These are phyloP conservation scores for Platycheirus albimanus DNA, from an alignment of 2,888 invertebrate genomes.

Conservation along the genomic window DNA sequence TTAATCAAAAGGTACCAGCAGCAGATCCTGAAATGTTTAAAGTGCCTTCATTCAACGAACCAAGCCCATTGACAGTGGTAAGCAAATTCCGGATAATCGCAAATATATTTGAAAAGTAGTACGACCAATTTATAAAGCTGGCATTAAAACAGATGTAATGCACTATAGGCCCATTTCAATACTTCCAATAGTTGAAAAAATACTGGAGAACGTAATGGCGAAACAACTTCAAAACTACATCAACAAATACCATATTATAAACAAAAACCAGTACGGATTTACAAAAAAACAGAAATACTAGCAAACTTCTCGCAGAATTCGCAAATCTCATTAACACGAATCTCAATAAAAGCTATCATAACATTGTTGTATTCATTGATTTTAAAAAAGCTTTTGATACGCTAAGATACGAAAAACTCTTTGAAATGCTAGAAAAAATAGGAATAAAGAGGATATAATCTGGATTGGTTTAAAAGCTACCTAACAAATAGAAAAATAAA, in stretches of 20 bases:
- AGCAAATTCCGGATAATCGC: too few species aligned
- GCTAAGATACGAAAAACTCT: too few species aligned
- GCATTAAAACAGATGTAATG: neutral
- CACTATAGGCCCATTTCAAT: neutral
- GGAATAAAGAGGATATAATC: neutral
- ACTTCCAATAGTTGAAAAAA: neutral
- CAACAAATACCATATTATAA: neutral
- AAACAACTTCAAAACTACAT: neutral
- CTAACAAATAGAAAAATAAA: too few species aligned
- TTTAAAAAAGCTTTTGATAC: too few species aligned
- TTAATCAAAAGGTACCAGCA: too few species aligned
- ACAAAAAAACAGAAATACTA: slow-evolving; percentile 3
- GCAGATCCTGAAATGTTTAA: too few species aligned
- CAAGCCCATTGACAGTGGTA: too few species aligned
- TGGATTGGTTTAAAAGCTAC: slow-evolving; percentile 22
- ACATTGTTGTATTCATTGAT: neutral
- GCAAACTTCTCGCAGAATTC: slow-evolving; percentile 1
- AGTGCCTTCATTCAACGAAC: too few species aligned
- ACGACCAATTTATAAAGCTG: too few species aligned
- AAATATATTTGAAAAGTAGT: too few species aligned
- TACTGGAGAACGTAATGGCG: neutral
- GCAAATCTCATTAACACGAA: neutral
- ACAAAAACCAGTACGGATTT: slow-evolving; percentile 1
- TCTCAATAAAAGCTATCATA: neutral
- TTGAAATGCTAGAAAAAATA: too few species aligned